Evolutionary conservation across 2,113 vertebrate species (phyloP).

Genomic region (Pomatorhinus ruficollis): DNA sequence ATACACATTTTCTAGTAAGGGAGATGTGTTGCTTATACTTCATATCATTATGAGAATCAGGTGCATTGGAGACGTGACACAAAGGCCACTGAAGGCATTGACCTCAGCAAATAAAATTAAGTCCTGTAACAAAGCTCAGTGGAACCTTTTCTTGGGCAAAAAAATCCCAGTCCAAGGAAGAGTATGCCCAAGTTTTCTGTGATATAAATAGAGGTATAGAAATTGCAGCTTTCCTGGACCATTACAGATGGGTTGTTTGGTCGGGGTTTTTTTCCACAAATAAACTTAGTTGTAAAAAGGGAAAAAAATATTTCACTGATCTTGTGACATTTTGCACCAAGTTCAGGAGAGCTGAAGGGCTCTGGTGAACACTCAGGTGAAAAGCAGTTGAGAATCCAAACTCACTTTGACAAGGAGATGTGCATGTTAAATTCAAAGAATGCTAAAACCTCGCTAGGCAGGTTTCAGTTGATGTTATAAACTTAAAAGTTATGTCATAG

Average conservation of each 20-base stretch:
- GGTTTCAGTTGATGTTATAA: slow-evolving; percentile 48
- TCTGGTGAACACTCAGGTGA: not conserved
- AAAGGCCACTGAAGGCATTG: not conserved
- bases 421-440: not conserved
- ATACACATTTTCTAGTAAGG: not conserved
- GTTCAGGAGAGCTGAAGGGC: not conserved
- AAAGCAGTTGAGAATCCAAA: not conserved
- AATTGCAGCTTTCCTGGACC: not conserved
- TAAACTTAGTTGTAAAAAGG: not conserved
- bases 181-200: not conserved
- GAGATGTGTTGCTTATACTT: not conserved
- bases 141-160: not conserved
- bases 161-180: not conserved
- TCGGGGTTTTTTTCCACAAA: not conserved
- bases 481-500: slow-evolving; percentile 54
- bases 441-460: not conserved
- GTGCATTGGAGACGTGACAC: not conserved
- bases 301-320: not conserved
- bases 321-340: not conserved
- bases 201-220: not conserved
- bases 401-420: not conserved
- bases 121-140: not conserved
- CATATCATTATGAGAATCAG: not conserved
- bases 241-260: not conserved
- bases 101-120: not conserved